Percentiles rank a stretch among this genome's conserved stretches.
Evolutionary conservation across 2,113 vertebrate species (phyloP).

Genomic region (Cygnus atratus): DNA sequence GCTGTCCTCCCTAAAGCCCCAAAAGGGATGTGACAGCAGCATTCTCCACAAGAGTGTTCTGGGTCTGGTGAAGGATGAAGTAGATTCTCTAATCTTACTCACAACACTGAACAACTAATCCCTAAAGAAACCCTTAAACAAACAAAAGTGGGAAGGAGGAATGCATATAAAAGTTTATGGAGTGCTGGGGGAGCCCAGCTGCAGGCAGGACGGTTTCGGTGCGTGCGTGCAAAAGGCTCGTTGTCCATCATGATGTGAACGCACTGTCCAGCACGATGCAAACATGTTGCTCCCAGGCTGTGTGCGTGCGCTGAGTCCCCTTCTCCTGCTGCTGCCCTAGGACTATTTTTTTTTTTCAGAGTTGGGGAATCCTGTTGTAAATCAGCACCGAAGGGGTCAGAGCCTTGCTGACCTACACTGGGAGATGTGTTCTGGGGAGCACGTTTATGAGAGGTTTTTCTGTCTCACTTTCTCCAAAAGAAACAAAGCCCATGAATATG

Average conservation of each 20-base stretch:
- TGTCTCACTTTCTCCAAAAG: slow-evolving; percentile 14
- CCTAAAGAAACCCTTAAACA: neutral
- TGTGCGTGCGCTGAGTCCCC: neutral
- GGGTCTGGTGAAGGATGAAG: neutral
- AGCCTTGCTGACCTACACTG: fast-evolving
- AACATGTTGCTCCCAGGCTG: fast-evolving
- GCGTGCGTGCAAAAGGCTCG: neutral
- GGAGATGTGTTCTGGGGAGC: neutral
- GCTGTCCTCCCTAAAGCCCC: neutral
- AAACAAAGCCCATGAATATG: slow-evolving; percentile 14
- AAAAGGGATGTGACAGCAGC: neutral
- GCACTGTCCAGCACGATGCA: fast-evolving
- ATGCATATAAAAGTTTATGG: neutral
- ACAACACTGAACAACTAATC: neutral
- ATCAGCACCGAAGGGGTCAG: neutral
- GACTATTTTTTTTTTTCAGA: neutral
- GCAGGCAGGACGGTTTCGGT: fast-evolving
- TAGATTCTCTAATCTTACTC: neutral
- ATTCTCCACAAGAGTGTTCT: neutral
- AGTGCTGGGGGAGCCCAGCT: neutral
- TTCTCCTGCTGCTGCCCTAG: fast-evolving
- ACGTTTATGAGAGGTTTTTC: no score
- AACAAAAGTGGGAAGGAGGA: neutral
- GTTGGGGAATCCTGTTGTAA: neutral
- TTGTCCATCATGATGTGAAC: fast-evolving